Evolutionary conservation across 1,140 invertebrate genomes (phyloP).

Genomic region (Nebria ingens): DNA sequence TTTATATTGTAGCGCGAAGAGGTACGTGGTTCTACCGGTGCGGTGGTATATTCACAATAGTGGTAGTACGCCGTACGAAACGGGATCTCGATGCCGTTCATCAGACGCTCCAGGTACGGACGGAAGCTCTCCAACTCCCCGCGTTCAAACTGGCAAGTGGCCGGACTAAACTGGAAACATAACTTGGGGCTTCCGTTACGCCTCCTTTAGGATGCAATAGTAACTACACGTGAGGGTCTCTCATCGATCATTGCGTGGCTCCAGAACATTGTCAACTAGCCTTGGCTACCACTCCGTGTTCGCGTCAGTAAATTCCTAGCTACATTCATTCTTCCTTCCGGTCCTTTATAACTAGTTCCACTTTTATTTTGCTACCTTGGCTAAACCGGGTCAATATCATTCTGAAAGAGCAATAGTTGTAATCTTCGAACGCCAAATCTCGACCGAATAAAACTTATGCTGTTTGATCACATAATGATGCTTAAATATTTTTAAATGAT

Average conservation of each 20-base stretch:
- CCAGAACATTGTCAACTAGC: not conserved
- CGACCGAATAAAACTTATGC: too few species aligned
- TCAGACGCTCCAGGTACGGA: not conserved
- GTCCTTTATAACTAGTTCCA: not conserved
- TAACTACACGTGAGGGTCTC: slow-evolving; percentile 1
- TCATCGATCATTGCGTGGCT: not conserved
- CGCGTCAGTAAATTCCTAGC: not conserved
- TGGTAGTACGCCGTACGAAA: too few species aligned
- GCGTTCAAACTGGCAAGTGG: not conserved
- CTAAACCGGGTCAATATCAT: too few species aligned
- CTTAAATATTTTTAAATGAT: too few species aligned
- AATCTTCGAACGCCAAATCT: too few species aligned
- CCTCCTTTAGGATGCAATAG: not conserved
- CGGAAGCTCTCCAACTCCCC: not conserved
- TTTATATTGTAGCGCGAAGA: too few species aligned
- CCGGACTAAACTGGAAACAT: slow-evolving; percentile 5
- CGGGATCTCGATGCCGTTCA: too few species aligned
- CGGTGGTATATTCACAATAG: too few species aligned
- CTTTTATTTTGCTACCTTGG: not conserved
- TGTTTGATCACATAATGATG: too few species aligned
- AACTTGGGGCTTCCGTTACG: not conserved
- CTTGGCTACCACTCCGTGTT: not conserved
- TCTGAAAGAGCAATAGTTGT: too few species aligned
- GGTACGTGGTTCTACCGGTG: too few species aligned
- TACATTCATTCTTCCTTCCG: not conserved